A percentile compares a stretch with the other conserved stretches of the same genome.
These are phyloP conservation scores for Echinops telfairi DNA, from an alignment of 2,113 vertebrate genomes.

Conservation along the genomic window DNA sequence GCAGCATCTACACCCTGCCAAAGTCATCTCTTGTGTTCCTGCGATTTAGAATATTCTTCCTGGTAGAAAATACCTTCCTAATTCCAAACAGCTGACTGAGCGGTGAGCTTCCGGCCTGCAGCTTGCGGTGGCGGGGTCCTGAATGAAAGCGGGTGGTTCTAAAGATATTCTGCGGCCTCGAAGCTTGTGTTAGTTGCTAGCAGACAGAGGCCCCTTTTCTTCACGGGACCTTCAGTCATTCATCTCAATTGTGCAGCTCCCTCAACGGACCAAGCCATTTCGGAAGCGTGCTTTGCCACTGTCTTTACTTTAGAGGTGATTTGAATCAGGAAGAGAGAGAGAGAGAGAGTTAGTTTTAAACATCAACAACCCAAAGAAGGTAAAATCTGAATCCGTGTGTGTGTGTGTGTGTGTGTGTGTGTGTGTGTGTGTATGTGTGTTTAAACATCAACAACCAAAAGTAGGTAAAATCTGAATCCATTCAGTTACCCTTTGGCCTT, in stretches of 20 bases:
- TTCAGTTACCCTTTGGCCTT: constrained; percentile 57
- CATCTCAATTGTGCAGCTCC: background rate
- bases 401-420: too few relatives aligned
- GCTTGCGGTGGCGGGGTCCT: background rate
- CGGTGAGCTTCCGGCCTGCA: constrained; percentile 27
- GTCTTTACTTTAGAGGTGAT: constrained; percentile 66
- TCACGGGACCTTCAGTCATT: constrained; percentile 31
- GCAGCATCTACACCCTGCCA: background rate
- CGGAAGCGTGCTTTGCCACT: background rate
- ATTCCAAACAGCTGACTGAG: constrained; percentile 69
- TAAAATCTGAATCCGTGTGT: constrained; percentile 2
- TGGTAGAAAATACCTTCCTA: constrained; percentile 63
- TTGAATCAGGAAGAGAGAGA: constrained; percentile 41
- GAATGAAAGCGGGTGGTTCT: background rate
- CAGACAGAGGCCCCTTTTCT: background rate
- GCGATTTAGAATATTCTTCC: constrained; percentile 71
- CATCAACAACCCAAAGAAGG: constrained; percentile 61
- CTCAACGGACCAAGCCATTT: background rate
- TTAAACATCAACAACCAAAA: constrained; percentile 55
- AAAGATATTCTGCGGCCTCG: background rate
- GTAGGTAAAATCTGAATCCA: constrained; percentile 34
- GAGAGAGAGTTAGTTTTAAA: background rate
- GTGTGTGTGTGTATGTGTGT: too few relatives aligned
- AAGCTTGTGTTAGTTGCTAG: background rate
- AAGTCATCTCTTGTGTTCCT: constrained; percentile 74